phyloP scores from a whole-genome alignment of 2,888 invertebrate genomes.

The Hypomecis atomaria region DNA sequence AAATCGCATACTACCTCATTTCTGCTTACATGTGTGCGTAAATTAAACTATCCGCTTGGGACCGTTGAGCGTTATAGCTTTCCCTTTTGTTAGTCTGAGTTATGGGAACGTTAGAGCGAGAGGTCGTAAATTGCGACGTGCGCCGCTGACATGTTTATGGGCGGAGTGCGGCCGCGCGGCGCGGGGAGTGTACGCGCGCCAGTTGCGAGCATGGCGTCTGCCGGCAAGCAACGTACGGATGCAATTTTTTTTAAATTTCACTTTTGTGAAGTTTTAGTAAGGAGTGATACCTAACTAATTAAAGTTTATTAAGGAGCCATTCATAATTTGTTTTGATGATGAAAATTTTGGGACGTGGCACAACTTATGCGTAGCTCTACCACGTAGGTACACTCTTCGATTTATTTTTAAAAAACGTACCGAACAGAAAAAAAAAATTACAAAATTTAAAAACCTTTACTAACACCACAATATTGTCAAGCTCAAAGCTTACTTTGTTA shows the following conservation, averaged over 20 bases:
- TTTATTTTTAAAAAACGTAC: no score
- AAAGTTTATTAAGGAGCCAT: no score
- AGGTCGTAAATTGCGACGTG: slow-evolving; percentile 81
- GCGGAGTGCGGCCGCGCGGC: slow-evolving; percentile 76
- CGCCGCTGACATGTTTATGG: slow-evolving; percentile 84
- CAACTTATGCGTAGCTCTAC: no score
- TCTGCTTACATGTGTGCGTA: slow-evolving; percentile 78
- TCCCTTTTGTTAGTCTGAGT: slow-evolving; percentile 83
- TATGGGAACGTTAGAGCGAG: slow-evolving; percentile 83
- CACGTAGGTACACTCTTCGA: no score
- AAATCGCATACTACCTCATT: slow-evolving; percentile 81
- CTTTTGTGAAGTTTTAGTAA: no score
- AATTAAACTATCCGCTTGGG: slow-evolving; percentile 84
- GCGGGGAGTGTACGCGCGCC: slow-evolving; percentile 70
- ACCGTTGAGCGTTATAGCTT: slow-evolving; percentile 84
- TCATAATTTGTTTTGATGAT: no score
- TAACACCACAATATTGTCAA: no score
- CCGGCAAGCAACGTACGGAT: slow-evolving; percentile 25
- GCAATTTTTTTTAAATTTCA: background rate
- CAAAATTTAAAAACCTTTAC: no score
- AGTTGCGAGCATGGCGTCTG: slow-evolving; percentile 80
- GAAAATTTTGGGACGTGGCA: no score
- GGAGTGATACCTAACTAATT: no score
- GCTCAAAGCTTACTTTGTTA: no score
- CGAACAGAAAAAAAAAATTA: no score